These are phyloP conservation scores for Papilio demoleus DNA, from an alignment of 2,888 invertebrate genomes.

Conservation along the genomic window DNA sequence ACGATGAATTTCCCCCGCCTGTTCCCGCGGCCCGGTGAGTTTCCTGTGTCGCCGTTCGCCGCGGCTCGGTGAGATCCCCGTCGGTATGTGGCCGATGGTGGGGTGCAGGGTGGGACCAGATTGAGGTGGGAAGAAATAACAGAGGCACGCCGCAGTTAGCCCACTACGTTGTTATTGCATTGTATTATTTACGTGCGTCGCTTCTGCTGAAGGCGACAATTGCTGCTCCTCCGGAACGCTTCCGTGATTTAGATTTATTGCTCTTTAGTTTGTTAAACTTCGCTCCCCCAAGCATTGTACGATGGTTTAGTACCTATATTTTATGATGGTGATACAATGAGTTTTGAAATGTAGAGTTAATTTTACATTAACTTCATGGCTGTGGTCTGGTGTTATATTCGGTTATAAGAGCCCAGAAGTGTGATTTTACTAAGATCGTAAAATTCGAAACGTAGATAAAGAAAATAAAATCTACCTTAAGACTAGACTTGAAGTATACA, in stretches of 20 bases:
- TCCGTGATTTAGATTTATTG: conserved; percentile 41
- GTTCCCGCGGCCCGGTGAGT: conserved; percentile 50
- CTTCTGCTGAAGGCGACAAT: conserved; percentile 63
- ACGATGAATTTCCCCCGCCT: conserved; percentile 47
- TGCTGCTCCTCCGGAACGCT: conserved; percentile 44
- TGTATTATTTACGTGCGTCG: conserved; percentile 75
- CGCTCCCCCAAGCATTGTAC: conserved; percentile 10
- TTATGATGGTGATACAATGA: not conserved
- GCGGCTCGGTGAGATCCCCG: conserved; percentile 48
- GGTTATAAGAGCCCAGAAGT: not conserved
- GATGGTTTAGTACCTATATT: conserved; percentile 23
- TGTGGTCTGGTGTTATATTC: not conserved
- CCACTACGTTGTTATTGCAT: conserved; percentile 73
- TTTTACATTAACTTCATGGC: not conserved
- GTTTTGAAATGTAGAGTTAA: conserved; percentile 1
- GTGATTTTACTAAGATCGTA: too few species aligned
- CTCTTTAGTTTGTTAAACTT: conserved; percentile 23
- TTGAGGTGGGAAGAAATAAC: conserved; percentile 66
- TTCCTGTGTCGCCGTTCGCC: conserved; percentile 42
- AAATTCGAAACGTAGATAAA: not conserved
- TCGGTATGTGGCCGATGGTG: conserved; percentile 44
- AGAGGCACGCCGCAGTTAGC: conserved; percentile 76
- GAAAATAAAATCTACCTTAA: not conserved
- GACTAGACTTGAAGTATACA: not conserved
- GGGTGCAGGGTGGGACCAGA: conserved; percentile 31